Evolutionary conservation across 2,797 vertebrate genomes (phyloP), one percentile per base, ranked within the genome.

Genomic region (Dromococcyx pavoninus): DNA sequence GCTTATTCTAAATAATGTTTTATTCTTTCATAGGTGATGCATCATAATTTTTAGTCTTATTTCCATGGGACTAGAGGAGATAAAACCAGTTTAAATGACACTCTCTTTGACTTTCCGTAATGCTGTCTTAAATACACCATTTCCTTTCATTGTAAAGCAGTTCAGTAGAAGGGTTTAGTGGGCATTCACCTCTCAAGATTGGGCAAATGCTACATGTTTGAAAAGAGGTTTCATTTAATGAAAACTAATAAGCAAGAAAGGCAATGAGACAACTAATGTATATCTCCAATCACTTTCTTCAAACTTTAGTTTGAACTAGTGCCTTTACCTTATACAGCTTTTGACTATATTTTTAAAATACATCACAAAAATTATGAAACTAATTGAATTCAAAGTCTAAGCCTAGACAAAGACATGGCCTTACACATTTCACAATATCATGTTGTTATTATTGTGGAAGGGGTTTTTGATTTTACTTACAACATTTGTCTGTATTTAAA

Each of bases 381-480:
- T 62, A 33, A 9, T 35, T 96, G 91, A 94, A 94, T 83, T 89
- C 28, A 69, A 65, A 89, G 46, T 54, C 75, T 83, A 53, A 90
- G 44, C 13, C 37, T 50, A 84, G 88, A 91, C 27, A 74, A 43
- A 93, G 50, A 95, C 90, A 37, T 18, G 62, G 32, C 46, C 32
- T 80, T 86, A 53, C 30, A 89, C 37, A 66, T 74, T n/a, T 84
- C 64, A 71, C 32, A 81, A 4, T 73, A 60, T 62, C 14, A 22
- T 32, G 32, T 81, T 85, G 32, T 81, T 85, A 67, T 17, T 83
- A 48, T 17, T 69, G 39, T 83, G 66, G 58, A 77, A 94, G 37
- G 50, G 4, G 13, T 81, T 97, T 97, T 94, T 56, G 56, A 72
- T 92, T 66, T 94, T 93, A 81, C 88, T 53, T 89, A n/a, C 50